phyloP scores from a whole-genome alignment of 2,888 invertebrate species.

The Parapristionchus giblindavisi region DNA sequence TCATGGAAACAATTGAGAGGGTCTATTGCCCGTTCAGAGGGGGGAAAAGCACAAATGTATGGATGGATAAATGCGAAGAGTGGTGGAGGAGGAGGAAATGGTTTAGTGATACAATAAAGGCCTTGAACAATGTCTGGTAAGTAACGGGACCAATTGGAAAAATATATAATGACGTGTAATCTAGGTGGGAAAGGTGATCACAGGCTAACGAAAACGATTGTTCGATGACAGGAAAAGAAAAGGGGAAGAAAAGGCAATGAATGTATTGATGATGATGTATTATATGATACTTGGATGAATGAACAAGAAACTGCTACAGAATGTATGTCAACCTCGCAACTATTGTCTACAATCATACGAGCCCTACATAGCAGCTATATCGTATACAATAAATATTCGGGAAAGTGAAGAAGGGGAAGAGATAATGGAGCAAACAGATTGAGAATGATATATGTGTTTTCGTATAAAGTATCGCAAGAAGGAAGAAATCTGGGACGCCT shows the following conservation, averaged over 20 bases:
- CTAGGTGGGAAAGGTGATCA: background rate
- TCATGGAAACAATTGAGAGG: background rate
- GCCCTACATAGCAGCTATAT: too few species aligned
- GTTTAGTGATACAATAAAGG: background rate
- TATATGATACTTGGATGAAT: too few species aligned
- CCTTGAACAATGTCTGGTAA: background rate
- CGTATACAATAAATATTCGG: background rate
- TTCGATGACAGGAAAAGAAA: conserved; percentile 22
- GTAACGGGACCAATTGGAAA: conserved; percentile 9
- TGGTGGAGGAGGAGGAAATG: background rate
- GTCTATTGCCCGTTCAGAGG: conserved; percentile 22
- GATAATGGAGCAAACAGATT: background rate
- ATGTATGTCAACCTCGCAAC: too few species aligned
- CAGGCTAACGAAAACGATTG: conserved; percentile 19
- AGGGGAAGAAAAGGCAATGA: too few species aligned
- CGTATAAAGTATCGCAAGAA: too few species aligned
- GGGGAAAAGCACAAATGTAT: too few species aligned
- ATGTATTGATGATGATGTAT: too few species aligned
- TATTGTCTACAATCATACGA: too few species aligned
- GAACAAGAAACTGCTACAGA: too few species aligned
- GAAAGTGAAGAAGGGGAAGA: background rate
- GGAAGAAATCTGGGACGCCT: too few species aligned
- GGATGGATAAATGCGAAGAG: too few species aligned
- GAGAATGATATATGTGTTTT: too few species aligned
- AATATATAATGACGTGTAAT: background rate